Evolutionary conservation across 2,888 invertebrate species (phyloP), one percentile per base, ranked within the genome.

Genomic region (Lycaena phlaeas): DNA sequence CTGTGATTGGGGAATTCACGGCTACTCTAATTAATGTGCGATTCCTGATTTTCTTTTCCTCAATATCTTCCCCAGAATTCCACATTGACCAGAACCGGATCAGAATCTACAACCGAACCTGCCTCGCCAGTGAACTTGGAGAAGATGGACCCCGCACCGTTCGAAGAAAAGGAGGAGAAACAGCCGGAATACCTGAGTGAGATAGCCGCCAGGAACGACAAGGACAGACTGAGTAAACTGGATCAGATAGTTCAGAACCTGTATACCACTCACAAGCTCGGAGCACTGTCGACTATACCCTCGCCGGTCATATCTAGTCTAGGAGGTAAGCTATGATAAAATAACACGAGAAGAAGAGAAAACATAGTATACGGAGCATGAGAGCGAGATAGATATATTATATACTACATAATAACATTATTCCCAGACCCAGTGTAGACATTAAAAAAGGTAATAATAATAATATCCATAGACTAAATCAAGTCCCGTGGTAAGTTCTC

Each of bases 181-280:
- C 46, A 49, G 31, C 27, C 47, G 7, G 45, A 42, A 9, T 43
- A 41, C 15, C 11, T 38, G 6, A 42, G 30, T 15, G 52, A 52
- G 14, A 31, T 26, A 17, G 49, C 62, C 22, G 38, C 47, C 17
- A 65, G 58, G 41, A 68, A 48, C 40, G 77, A 78, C 42, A 77
- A 69, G 45, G 79, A 82, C 29, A 69, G 77, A 62, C 54, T 84
- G 15, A 84, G 82, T 47, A 84, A 79, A 52, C 45, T 84, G 38
- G 84, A 84, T 30, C 81, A 81, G 50, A 84, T 84, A 4, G 82
- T 84, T 1, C 77, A 82, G 59, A 84, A 82, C 46, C 48, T 84
- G 46, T 82, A 82, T 27, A 82, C 75, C 40, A 77, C 77, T 6
- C 82, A 79, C 74, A 76, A 51, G 72, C 79, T 50, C 72, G 74